Base-by-base conservation (phyloP, 2,113 vertebrate species). In the Phylloscopus trochilus region DNA sequence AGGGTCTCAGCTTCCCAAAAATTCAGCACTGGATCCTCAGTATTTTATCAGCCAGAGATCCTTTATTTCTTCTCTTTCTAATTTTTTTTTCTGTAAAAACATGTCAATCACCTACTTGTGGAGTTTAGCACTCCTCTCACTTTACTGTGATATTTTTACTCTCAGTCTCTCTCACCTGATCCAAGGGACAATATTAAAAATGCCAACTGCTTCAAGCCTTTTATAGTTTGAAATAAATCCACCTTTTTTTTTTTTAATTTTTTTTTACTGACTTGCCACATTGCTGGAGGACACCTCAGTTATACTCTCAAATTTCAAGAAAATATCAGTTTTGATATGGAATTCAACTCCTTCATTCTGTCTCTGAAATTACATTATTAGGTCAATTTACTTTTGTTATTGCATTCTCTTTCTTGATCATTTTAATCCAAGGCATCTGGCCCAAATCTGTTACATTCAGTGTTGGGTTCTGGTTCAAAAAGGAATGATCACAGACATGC, bases 151-250 rank as follows among this genome's bases (percentile, higher is more conserved):
- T 83, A 83, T 74, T 95, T 90, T 90, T 70, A 39, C 26, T 81
- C 16, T 58, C 43, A 87, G 49, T 58, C 13, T 69, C 35, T 68
- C 55, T 77, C 66, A 8, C 68, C 60, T 83, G 75, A 63, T 94
- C 90, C 88, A 93, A 74, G 0, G 0, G 46, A 74, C 75, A 95
- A 26, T 90, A 74, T 83, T 83, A 74, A 90, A 92, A 80, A 93
- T 35, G 7, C 39, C 0, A 0, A 43, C 59, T 69, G 31, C n/a
- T 83, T 85, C 67, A 51, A 83, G 51, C 12, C 30, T 43, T 86
- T 95, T 80, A 63, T 43, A 77, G 27, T 88, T 73, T 86, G n/a
- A 96, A 94, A 86, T 80, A 80, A 85, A 83, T 66, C 66, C 83
- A 60, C 18, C 6, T 31, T 58, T 81, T 49, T 58, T 81, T 49